phyloP scores from a whole-genome alignment of 2,113 vertebrate genomes.

The Amazona vittata region DNA sequence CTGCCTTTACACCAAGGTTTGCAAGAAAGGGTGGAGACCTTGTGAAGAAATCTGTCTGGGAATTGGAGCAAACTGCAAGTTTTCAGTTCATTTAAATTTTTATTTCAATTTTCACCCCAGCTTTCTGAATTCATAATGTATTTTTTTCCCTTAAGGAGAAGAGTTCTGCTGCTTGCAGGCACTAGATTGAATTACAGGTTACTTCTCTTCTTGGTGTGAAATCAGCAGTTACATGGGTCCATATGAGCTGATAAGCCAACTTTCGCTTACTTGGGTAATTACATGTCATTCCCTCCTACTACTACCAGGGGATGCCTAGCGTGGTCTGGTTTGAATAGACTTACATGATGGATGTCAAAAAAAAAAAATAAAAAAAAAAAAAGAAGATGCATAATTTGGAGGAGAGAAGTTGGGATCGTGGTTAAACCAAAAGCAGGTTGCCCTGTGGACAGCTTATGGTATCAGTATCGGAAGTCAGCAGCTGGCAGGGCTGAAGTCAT shows the following conservation, averaged over 20 bases:
- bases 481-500: too few relatives aligned
- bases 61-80: neutral
- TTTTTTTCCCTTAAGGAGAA: neutral
- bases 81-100: neutral
- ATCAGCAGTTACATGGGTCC: neutral
- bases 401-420: rapidly evolving
- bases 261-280: neutral
- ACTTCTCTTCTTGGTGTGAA: neutral
- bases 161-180: neutral
- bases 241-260: neutral
- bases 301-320: neutral
- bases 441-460: too few relatives aligned
- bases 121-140: neutral
- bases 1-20: neutral
- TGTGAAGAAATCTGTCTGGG: neutral
- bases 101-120: neutral
- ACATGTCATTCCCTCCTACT: neutral
- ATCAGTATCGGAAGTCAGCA: neutral
- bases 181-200: neutral
- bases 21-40: neutral
- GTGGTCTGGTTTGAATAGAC: neutral
- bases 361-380: rapidly evolving
- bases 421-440: neutral
- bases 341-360: too few relatives aligned
- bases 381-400: neutral